phyloP scores from a whole-genome alignment of 2,113 vertebrate species.

The Platichthys flesus region DNA sequence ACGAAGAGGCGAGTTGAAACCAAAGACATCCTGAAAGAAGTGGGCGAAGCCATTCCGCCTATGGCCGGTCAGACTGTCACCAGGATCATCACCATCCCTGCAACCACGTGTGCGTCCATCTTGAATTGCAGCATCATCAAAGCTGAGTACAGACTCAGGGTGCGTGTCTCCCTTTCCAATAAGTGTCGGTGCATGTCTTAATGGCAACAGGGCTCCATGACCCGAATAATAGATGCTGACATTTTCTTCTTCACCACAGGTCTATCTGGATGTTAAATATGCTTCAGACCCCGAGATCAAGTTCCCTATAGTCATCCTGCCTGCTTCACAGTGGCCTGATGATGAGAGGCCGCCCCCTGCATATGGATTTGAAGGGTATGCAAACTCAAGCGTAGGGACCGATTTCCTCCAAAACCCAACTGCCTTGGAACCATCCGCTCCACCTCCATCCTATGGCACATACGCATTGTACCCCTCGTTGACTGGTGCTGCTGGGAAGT shows the following conservation, averaged over 20 bases:
- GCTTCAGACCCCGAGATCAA: slow-evolving; percentile 62
- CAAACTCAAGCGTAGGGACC: neutral
- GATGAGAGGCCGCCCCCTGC: neutral
- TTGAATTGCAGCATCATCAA: slow-evolving; percentile 68
- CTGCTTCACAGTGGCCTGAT: neutral
- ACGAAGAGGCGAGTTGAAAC: slow-evolving; percentile 49
- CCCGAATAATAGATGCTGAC: neutral
- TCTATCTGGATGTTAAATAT: slow-evolving; percentile 70
- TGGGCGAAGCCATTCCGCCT: slow-evolving; percentile 57
- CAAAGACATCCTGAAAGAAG: slow-evolving; percentile 66
- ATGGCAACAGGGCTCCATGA: neutral
- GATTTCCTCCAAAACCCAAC: slow-evolving; percentile 16
- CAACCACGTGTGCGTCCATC: slow-evolving; percentile 40
- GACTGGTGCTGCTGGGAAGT: slow-evolving; percentile 13
- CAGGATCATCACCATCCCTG: slow-evolving; percentile 64
- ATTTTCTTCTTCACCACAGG: slow-evolving; percentile 35
- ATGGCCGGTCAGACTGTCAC: slow-evolving; percentile 54
- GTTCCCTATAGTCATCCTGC: slow-evolving; percentile 65
- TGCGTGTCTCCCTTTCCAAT: slow-evolving; percentile 21
- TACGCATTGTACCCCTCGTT: slow-evolving; percentile 34
- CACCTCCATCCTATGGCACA: slow-evolving; percentile 27
- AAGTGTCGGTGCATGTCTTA: neutral
- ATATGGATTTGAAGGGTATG: slow-evolving; percentile 25
- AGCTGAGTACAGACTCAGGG: slow-evolving; percentile 71
- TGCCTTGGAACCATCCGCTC: slow-evolving; percentile 7